Conservation (phyloP, 2,888 invertebrate species). For the Gymnoscelis rufifasciata region DNA sequence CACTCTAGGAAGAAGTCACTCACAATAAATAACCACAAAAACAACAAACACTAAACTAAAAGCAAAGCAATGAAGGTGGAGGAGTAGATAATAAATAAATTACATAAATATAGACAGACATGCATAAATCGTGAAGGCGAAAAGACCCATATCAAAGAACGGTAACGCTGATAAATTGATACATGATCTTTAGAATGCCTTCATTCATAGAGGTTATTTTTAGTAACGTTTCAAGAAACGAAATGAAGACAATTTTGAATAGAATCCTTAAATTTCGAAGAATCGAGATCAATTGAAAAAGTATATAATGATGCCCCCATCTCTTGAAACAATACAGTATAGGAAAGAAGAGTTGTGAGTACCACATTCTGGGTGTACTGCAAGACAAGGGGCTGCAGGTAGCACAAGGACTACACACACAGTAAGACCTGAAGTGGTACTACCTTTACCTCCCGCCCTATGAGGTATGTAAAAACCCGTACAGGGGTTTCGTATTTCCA, state of each 20-base stretch:
- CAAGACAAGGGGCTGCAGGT: conserved; percentile 69
- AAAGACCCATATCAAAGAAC: too few species aligned
- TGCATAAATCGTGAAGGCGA: too few species aligned
- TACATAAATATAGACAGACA: conserved; percentile 12
- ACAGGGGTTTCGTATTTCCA: conserved; percentile 91
- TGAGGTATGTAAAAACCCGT: conserved; percentile 97
- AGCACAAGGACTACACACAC: conserved; percentile 79
- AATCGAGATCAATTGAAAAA: neutral
- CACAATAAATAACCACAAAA: too few species aligned
- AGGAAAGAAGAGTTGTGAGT: conserved; percentile 55
- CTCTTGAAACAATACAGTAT: conserved; percentile 18
- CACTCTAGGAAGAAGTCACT: conserved; percentile 9
- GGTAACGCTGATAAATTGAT: too few species aligned
- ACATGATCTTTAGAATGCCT: conserved; percentile 8
- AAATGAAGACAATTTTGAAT: neutral
- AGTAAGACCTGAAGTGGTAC: conserved; percentile 78
- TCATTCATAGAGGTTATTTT: conserved; percentile 13
- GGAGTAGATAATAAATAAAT: conserved; percentile 20
- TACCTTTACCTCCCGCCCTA: conserved; percentile 91
- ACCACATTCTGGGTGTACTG: conserved; percentile 77
- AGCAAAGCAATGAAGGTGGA: conserved; percentile 53
- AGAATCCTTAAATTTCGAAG: neutral
- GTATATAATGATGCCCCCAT: conserved; percentile 8
- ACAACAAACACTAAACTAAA: conserved; percentile 34
- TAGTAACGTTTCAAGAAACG: conserved; percentile 8